Evolutionary conservation across 1,140 invertebrate species (phyloP), one percentile per base, ranked within the genome.

Genomic region (Brachionus sp.): DNA sequence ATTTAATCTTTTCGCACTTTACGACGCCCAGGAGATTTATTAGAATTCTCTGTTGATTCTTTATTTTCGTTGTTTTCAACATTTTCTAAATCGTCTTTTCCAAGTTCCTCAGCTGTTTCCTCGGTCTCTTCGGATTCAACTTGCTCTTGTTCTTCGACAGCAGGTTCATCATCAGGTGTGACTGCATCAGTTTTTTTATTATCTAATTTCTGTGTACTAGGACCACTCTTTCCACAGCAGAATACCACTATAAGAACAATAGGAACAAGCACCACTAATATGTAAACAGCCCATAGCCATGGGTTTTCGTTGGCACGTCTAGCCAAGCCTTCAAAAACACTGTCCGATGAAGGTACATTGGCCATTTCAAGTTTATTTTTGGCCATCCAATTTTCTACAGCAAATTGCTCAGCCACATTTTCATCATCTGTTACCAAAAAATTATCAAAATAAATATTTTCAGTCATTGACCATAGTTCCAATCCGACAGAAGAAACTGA

Each of bases 381-480:
- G 33, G 96, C 89, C 77, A 93, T 92, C 90, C 94, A 98, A 0
- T 95, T 96, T 84, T 93, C 92, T 75, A 90, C 89, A 10, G 95
- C 93, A 92, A 94, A 97, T 66, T 93, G 90, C 42, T 92, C 90
- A 2, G 95, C 94, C 0, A 94, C 91, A n/a, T 89, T 89, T 83
- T 92, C 89, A 86, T 94, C 92, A 88, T 98, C 94, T 1, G 95
- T 94, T 82, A 99, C 92, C 44, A 99, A 90, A 39, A 99, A 91
- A 89, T 99, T 99, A 89, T 99, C 97, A 90, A 90, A 90, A n/a
- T 90, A 83, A 85, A 99, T 95, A 85, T 93, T 92, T 85, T 94
- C 93, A 0, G 95, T 96, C 94, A 99, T 98, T 0, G 96, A 96
- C 97, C 97, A 99, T 44, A 99, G 89, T 88, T 99, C 97, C 87